Percentiles rank a stretch among this genome's conserved stretches.
These are phyloP conservation scores for Pelmatolapia mariae DNA, from an alignment of 2,113 vertebrate genomes.

Conservation along the genomic window DNA sequence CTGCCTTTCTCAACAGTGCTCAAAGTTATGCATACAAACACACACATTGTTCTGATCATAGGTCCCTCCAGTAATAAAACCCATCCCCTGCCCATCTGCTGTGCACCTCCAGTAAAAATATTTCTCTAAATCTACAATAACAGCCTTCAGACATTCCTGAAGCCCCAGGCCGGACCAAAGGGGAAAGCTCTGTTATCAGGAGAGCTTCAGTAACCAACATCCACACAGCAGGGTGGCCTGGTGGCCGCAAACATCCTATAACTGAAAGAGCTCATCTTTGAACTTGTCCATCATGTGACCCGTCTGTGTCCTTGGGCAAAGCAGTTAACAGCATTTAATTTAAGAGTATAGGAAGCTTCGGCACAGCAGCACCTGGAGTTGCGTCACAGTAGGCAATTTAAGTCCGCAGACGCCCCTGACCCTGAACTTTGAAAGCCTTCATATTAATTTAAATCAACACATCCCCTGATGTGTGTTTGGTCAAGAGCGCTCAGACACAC, in stretches of 20 bases:
- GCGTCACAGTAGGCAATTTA: background rate
- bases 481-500: background rate
- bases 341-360: background rate
- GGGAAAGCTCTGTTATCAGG: slow-evolving; percentile 23
- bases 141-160: slow-evolving; percentile 48
- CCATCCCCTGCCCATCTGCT: slow-evolving; percentile 45
- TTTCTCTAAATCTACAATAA: slow-evolving; percentile 45
- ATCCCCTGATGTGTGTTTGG: background rate
- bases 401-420: background rate
- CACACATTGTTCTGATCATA: slow-evolving; percentile 34
- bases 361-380: background rate
- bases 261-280: background rate
- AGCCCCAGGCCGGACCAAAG: background rate
- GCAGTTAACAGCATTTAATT: background rate
- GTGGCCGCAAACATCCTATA: background rate
- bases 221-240: slow-evolving; percentile 20
- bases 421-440: background rate
- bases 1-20: slow-evolving; percentile 1
- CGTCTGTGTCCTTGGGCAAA: background rate
- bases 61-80: slow-evolving; percentile 16
- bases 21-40: background rate
- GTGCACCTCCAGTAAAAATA: slow-evolving; percentile 46
- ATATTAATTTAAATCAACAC: slow-evolving; percentile 27
- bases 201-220: background rate
- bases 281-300: background rate